Percentiles rank a stretch among this genome's conserved stretches.
phyloP scores from a whole-genome alignment of 2,888 invertebrate genomes.

The Cephus pygmeus region DNA sequence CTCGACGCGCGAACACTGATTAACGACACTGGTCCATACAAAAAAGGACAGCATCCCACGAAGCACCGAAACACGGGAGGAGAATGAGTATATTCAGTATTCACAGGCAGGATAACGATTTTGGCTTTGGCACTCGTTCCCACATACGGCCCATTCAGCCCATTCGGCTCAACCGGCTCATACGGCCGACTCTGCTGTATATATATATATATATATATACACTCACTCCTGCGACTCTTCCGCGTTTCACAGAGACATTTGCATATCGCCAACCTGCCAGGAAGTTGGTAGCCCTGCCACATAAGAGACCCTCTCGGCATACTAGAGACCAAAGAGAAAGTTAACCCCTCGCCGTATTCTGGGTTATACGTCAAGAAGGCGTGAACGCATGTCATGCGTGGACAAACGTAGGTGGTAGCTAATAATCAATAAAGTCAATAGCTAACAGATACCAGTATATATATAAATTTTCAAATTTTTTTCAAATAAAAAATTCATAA shows the following conservation, averaged over 20 bases:
- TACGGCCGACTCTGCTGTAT: too few species aligned
- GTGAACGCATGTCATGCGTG: neutral
- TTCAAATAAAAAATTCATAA: neutral
- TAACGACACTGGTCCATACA: slow-evolving; percentile 29
- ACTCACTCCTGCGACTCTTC: neutral
- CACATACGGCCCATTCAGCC: neutral
- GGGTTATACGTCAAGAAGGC: neutral
- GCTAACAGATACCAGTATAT: neutral
- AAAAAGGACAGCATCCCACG: neutral
- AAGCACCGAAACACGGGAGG: neutral
- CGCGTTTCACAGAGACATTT: neutral
- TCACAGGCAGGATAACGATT: neutral
- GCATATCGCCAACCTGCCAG: neutral
- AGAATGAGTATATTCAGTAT: neutral
- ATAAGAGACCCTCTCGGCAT: neutral
- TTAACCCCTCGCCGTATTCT: neutral
- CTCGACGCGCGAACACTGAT: slow-evolving; percentile 42
- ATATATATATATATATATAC: neutral
- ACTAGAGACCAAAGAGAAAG: neutral
- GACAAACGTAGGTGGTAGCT: neutral
- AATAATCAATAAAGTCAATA: neutral
- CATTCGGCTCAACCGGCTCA: neutral
- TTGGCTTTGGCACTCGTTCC: neutral
- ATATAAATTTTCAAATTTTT: too few species aligned
- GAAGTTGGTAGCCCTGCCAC: neutral